Percentiles rank a stretch among this genome's conserved stretches.
Evolutionary conservation across 2,888 invertebrate genomes (phyloP).

Genomic region (Cataglyphis altisquamis): DNA sequence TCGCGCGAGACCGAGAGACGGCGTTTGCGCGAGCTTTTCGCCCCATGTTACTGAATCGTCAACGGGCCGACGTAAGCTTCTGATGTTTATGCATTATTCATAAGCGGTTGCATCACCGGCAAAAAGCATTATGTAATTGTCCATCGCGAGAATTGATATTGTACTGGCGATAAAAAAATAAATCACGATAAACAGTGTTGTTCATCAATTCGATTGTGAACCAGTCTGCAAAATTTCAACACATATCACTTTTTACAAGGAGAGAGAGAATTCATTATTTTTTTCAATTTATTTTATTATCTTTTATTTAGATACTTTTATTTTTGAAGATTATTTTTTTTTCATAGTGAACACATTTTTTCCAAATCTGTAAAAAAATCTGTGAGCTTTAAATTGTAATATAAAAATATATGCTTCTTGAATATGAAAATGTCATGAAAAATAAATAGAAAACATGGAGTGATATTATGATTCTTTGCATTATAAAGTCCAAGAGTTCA

Average conservation of each 20-base stretch:
- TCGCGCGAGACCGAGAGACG: constrained; percentile 8
- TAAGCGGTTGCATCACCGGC: constrained; percentile 18
- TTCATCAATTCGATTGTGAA: neutral
- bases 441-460: constrained; percentile 8
- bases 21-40: constrained; percentile 26
- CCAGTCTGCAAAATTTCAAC: neutral
- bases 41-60: constrained; percentile 35
- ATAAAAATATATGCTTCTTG: neutral
- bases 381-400: neutral
- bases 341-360: neutral
- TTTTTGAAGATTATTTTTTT: neutral
- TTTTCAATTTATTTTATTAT: neutral
- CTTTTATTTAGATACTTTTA: neutral
- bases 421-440: neutral
- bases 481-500: constrained; percentile 24
- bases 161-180: neutral
- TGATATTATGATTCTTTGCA: constrained; percentile 3
- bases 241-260: neutral
- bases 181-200: neutral
- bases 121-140: constrained; percentile 26
- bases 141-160: constrained; percentile 37
- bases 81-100: constrained; percentile 46
- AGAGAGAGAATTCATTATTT: neutral
- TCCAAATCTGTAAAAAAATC: neutral
- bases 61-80: constrained; percentile 26